A percentile compares a stretch with the other conserved stretches of the same genome.
These are phyloP conservation scores for Caracal caracal DNA, from an alignment of 2,113 vertebrate species.

Conservation along the genomic window DNA sequence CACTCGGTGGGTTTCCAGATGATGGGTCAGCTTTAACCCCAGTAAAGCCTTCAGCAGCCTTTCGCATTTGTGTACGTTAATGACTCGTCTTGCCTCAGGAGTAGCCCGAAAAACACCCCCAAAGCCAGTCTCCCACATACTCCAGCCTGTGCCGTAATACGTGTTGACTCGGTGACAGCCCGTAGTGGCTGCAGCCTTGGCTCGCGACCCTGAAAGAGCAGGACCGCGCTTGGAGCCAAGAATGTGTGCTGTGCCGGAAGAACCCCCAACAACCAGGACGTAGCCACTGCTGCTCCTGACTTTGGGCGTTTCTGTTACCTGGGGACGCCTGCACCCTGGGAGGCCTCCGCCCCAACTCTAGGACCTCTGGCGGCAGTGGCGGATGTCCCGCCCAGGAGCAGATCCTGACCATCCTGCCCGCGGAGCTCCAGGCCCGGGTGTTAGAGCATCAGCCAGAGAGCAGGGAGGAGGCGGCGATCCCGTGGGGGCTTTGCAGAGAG, in stretches of 20 bases:
- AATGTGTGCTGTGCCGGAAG: not conserved
- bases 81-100: not conserved
- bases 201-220: not conserved
- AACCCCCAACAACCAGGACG: not conserved
- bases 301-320: not conserved
- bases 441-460: not conserved
- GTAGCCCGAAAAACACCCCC: not conserved
- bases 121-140: not conserved
- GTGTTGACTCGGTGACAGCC: not conserved
- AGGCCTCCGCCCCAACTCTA: too few species aligned
- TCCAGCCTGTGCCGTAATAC: not conserved
- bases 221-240: not conserved
- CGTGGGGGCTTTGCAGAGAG: not conserved
- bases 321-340: not conserved
- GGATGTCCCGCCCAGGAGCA: not conserved
- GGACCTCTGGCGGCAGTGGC: not conserved
- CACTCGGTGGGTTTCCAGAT: not conserved
- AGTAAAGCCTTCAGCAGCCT: not conserved
- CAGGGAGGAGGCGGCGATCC: not conserved
- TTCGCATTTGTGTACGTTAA: not conserved
- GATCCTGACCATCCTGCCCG: not conserved
- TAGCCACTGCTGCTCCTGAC: too few species aligned
- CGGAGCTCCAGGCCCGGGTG: not conserved
- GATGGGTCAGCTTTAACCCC: not conserved
- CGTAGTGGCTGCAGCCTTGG: not conserved